phyloP scores from a whole-genome alignment of 2,888 invertebrate genomes.

The Xanthorhoe designata region DNA sequence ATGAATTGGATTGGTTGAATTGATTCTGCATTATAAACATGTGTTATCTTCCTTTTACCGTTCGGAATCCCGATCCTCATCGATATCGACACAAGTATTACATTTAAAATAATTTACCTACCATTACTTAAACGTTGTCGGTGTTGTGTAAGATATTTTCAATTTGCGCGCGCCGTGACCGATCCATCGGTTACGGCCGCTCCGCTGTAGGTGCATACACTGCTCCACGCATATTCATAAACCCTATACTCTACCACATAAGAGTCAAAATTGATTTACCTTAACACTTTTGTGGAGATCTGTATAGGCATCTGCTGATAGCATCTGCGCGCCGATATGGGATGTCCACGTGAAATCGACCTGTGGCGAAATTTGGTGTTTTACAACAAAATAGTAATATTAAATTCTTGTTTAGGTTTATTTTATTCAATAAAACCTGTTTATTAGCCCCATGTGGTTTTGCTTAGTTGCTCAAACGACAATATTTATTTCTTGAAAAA shows the following conservation, averaged over 20 bases:
- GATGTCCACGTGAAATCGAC: slow-evolving; percentile 41
- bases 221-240: not conserved
- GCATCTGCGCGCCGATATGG: slow-evolving; percentile 39
- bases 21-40: not conserved
- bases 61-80: not conserved
- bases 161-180: slow-evolving; percentile 56
- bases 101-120: slow-evolving; percentile 33
- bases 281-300: not conserved
- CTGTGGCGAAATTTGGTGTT: slow-evolving; percentile 42
- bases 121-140: slow-evolving; percentile 16
- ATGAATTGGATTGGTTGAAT: not conserved
- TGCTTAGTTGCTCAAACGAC: not conserved
- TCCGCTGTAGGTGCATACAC: slow-evolving; percentile 35
- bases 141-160: slow-evolving; percentile 51
- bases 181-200: slow-evolving; percentile 58
- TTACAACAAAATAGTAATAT: slow-evolving; percentile 1
- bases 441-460: not conserved
- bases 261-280: not conserved
- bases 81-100: slow-evolving; percentile 14
- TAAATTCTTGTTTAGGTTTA: not conserved
- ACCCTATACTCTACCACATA: slow-evolving; percentile 14
- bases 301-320: slow-evolving; percentile 39
- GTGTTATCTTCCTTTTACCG: not conserved
- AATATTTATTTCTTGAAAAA: not conserved
- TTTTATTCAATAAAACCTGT: not conserved